phyloP scores from a whole-genome alignment of 2,888 invertebrate species.

The Dendrolimus pini region DNA sequence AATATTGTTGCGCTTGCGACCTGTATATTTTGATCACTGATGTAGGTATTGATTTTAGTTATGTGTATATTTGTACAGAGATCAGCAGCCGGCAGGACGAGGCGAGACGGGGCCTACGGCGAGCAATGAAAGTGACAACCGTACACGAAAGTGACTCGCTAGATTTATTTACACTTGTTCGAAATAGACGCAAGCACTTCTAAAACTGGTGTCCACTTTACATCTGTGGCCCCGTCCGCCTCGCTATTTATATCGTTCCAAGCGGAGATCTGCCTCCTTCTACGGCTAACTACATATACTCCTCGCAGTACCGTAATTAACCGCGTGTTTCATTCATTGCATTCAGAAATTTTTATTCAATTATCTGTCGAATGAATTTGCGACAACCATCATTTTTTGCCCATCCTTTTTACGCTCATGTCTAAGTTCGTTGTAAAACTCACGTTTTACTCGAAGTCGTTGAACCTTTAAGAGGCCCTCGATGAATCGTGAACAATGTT shows the following conservation, averaged over 20 bases:
- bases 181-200: constrained; percentile 63
- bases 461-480: constrained; percentile 48
- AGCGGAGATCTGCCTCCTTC: constrained; percentile 60
- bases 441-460: constrained; percentile 44
- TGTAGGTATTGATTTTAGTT: neutral
- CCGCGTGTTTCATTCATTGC: constrained; percentile 33
- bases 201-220: constrained; percentile 69
- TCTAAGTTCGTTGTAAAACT: constrained; percentile 16
- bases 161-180: constrained; percentile 72
- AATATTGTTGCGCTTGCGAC: too few species aligned
- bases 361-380: constrained; percentile 42
- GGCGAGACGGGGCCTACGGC: constrained; percentile 24
- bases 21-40: too few species aligned
- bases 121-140: constrained; percentile 64
- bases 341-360: constrained; percentile 51
- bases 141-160: constrained; percentile 59
- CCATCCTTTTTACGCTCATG: constrained; percentile 29
- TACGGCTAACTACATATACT: constrained; percentile 60
- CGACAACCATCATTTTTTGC: constrained; percentile 30
- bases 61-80: neutral
- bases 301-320: constrained; percentile 46
- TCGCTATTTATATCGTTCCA: constrained; percentile 63
- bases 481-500: constrained; percentile 50
- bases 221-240: constrained; percentile 47
- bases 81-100: constrained; percentile 23